Evolutionary conservation across 1,140 invertebrate species (phyloP).

Genomic region (Coelopa frigida): DNA sequence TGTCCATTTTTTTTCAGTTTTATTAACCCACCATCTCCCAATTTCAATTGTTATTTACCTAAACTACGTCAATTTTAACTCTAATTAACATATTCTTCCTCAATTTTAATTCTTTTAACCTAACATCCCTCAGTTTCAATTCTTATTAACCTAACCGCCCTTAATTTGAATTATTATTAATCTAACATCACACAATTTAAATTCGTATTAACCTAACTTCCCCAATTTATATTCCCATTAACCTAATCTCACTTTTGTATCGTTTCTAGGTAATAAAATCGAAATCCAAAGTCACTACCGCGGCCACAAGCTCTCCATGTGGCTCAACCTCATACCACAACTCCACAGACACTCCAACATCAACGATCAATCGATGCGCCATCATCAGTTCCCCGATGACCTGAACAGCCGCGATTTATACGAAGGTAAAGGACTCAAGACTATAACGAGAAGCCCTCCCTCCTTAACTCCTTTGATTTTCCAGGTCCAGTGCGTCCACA

Average conservation of each 20-base stretch:
- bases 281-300: conserved; percentile 77
- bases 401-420: conserved; percentile 42
- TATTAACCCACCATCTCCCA: too few species aligned
- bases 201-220: not conserved
- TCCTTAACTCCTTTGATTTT: not conserved
- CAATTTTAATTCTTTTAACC: not conserved
- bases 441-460: not conserved
- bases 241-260: not conserved
- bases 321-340: conserved; percentile 84
- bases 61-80: too few species aligned
- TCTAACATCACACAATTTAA: too few species aligned
- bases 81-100: not conserved
- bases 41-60: too few species aligned
- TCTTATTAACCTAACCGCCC: too few species aligned
- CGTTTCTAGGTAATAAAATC: conserved; percentile 52
- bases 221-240: not conserved
- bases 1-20: too few species aligned
- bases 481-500: conserved; percentile 49
- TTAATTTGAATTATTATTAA: too few species aligned
- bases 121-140: too few species aligned
- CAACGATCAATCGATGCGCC: conserved; percentile 68
- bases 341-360: conserved; percentile 64
- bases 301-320: conserved; percentile 86
- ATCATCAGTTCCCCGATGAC: conserved; percentile 68
- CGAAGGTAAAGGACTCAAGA: conserved; percentile 22